Evolutionary conservation across 1,140 invertebrate genomes (phyloP), one percentile per base, ranked within the genome.

Genomic region (Microplitis mediator): DNA sequence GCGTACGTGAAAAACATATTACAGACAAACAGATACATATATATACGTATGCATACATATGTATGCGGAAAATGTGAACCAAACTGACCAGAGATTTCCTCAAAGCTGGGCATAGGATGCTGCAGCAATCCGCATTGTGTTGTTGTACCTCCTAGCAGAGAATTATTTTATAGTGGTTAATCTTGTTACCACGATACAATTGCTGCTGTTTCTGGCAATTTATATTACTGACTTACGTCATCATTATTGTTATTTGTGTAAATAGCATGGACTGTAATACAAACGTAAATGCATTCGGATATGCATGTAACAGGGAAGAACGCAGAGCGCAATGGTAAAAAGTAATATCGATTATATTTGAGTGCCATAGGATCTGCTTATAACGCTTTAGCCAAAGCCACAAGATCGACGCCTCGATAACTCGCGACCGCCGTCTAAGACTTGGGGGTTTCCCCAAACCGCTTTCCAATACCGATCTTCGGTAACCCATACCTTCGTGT

Each of bases 341-440:
- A 23, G 23, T 23, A 23, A 23, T 23, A 23, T 23, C 23, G 23
- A 23, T 23, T 23, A 23, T 23, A 23, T 23, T 45, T 45, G 11
- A 9, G 11, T 45, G 8, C 39, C 56, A 11, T 4, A 16, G 56
- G 23, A 58, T 58, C 56, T 58, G 56, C 56, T 58, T 58, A 58
- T 45, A 45, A 45, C 39, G 64, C 64, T 66, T 51, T 51, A 52
- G 9, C 67, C 35, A 69, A 69, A 69, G 54, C 67, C 67, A 39
- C 67, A 69, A 69, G 56, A 69, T 69, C 67, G 67, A 69, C 54
- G 51, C 56, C 54, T 54, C 67, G 67, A 69, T 69, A 69, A 69
- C 67, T 69, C 67, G 32, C 60, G 31, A 69, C 54, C 68, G 31
- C 54, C 68, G 31, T 69, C 68, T 62, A 60, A 69, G 68, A 69